These are phyloP conservation scores for Acleris emargana DNA, from an alignment of 2,888 invertebrate genomes.

Conservation along the genomic window DNA sequence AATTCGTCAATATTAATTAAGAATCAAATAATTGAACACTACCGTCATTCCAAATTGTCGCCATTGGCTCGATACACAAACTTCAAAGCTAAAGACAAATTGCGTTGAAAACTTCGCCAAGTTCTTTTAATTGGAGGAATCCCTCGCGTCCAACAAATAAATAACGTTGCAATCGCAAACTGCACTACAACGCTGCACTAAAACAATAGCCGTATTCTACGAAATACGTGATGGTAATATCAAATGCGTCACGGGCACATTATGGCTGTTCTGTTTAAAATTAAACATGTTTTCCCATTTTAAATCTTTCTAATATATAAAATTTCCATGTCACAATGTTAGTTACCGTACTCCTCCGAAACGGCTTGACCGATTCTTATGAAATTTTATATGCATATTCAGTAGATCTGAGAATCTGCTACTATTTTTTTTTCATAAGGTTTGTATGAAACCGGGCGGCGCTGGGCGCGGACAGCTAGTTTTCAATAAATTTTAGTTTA, in stretches of 20 bases:
- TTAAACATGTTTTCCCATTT: too few relatives aligned
- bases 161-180: conserved; percentile 47
- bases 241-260: conserved; percentile 5
- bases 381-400: too few relatives aligned
- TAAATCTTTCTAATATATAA: too few relatives aligned
- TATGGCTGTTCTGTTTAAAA: conserved; percentile 4
- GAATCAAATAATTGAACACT: neutral
- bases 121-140: conserved; percentile 48
- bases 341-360: too few relatives aligned
- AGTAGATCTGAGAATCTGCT: too few relatives aligned
- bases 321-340: too few relatives aligned
- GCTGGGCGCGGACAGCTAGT: too few relatives aligned
- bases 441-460: too few relatives aligned
- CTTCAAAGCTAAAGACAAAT: conserved; percentile 17
- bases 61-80: conserved; percentile 18
- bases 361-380: too few relatives aligned
- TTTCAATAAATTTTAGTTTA: too few relatives aligned
- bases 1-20: neutral
- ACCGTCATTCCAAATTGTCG: neutral
- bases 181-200: conserved; percentile 41
- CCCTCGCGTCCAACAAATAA: conserved; percentile 44
- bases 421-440: too few relatives aligned
- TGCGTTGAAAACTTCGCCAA: conserved; percentile 26
- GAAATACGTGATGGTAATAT: conserved; percentile 18
- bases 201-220: conserved; percentile 34